Evolutionary conservation across 2,797 vertebrate genomes (phyloP).

Genomic region (Hephaestus fuliginosus): DNA sequence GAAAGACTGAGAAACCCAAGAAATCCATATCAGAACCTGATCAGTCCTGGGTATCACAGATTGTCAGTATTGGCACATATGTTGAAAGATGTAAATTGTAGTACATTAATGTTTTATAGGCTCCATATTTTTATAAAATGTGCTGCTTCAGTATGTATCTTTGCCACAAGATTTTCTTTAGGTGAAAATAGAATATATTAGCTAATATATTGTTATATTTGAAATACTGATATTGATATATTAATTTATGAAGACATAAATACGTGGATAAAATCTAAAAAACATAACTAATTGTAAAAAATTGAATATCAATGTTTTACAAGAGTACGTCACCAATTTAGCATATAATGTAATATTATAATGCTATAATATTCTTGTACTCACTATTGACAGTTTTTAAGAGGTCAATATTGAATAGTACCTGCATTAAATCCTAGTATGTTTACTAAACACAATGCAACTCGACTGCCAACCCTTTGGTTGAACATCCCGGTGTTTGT

Average conservation of each 20-base stretch:
- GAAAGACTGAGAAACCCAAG: background rate
- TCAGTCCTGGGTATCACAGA: background rate
- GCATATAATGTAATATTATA: no score
- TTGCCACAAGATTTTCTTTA: no score
- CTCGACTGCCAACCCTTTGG: background rate
- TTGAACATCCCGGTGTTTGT: background rate
- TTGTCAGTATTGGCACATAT: background rate
- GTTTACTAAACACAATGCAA: constrained; percentile 12
- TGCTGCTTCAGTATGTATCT: no score
- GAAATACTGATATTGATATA: background rate
- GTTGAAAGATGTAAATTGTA: no score
- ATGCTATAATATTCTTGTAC: background rate
- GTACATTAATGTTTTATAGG: no score
- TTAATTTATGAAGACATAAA: background rate
- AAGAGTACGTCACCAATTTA: background rate
- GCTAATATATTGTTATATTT: no score
- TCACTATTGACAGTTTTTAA: background rate
- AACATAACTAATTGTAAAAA: no score
- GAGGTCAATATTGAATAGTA: no score
- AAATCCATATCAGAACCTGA: background rate
- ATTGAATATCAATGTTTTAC: background rate
- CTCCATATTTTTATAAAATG: no score
- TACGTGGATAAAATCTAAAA: no score
- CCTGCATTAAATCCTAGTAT: no score
- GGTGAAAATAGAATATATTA: no score